Base-by-base conservation (phyloP, 2,888 invertebrate genomes). In the Epinotia ramella region DNA sequence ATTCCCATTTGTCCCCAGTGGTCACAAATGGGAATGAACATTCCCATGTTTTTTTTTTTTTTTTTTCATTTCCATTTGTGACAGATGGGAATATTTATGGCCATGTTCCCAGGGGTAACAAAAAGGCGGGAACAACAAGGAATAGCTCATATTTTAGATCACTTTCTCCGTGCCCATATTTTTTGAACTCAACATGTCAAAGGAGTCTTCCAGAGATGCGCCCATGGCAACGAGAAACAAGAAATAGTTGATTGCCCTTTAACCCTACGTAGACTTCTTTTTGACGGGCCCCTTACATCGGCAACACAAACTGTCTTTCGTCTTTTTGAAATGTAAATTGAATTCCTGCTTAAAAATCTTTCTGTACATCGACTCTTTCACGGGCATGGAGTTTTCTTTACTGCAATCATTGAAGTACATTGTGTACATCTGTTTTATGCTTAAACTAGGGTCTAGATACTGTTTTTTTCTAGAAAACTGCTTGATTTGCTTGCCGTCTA, bases 321-420 rank as follows among this genome's bases (percentile, higher is more conserved):
- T 79, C 80, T 89, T 92, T 56, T 86, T 88, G 79, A 94, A 93
- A 81, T 89, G 84, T 73, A 94, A 83, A 83, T 93, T 94, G 74
- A 91, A 94, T 74, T 94, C 94, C 46, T 87, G 83, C 56, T 89
- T 91, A 79, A 93, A 89, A 77, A 94, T 94, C 81, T 92, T 93
- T 74, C 94, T 91, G 73, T 93, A 94, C 94, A 94, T 94, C 0
- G 93, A 93, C 77, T 93, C 92, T 80, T 93, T 94, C 0, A 93
- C 93, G 12, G 88, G 81, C 12, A 79, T 80, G 1, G 83, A 65
- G 78, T 86, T 86, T 1, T 91, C 89, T 56, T 87, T 88, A 65
- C 79, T 83, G 74, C 91, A 93, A 1, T 89, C 87, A 76, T 79
- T 86, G 56, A 81, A 84, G 82, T 94, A 94, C 89, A 90, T 88